A percentile compares a stretch with the other conserved stretches of the same genome.
These are phyloP conservation scores for Anableps anableps DNA, from an alignment of 2,797 vertebrate genomes.

Conservation along the genomic window DNA sequence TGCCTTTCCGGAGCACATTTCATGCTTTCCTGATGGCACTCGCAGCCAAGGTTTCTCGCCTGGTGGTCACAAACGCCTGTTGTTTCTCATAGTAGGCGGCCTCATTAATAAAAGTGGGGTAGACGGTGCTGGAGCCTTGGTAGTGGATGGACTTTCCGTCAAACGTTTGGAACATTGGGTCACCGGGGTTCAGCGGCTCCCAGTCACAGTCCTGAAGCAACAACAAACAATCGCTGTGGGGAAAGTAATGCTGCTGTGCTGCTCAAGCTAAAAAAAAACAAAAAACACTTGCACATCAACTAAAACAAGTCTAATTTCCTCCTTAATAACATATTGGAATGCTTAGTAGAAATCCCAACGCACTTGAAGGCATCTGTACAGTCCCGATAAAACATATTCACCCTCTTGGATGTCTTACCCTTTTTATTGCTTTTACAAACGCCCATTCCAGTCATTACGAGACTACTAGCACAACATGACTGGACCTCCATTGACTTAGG, in stretches of 20 bases:
- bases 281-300: conserved; percentile 13
- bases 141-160: conserved; percentile 88
- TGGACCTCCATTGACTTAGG: too few relatives aligned
- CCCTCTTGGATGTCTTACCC: background rate
- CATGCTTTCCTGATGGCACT: conserved; percentile 78
- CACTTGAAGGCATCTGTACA: too few relatives aligned
- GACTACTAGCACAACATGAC: too few relatives aligned
- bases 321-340: conserved; percentile 12
- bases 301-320: conserved; percentile 24
- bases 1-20: conserved; percentile 10
- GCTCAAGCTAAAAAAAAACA: conserved; percentile 28
- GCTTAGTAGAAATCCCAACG: background rate
- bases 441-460: too few relatives aligned
- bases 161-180: conserved; percentile 93
- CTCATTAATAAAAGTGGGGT: conserved; percentile 96
- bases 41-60: conserved; percentile 84
- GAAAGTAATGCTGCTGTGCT: conserved; percentile 25
- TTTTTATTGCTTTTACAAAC: too few relatives aligned
- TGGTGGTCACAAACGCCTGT: conserved; percentile 92
- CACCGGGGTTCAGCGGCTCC: conserved; percentile 91
- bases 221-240: conserved; percentile 38
- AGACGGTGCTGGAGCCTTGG: conserved; percentile 85
- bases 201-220: conserved; percentile 92
- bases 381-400: background rate
- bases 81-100: conserved; percentile 98